Evolutionary conservation across 2,888 invertebrate genomes (phyloP).

Genomic region (Patella pellucida): DNA sequence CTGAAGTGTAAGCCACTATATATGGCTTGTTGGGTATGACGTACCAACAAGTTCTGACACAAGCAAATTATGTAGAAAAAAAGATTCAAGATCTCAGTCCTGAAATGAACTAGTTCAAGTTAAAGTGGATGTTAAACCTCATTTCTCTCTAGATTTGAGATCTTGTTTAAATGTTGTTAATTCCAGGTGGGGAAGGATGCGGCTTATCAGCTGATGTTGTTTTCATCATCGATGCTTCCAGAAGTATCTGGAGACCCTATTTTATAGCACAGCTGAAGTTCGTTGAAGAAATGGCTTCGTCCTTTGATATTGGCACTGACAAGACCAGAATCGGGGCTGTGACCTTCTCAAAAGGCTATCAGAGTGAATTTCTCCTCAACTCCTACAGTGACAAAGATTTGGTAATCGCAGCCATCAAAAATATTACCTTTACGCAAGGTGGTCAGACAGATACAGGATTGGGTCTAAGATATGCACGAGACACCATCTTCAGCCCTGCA

Average conservation of each 20-base stretch:
- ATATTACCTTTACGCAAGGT: constrained; percentile 17
- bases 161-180: no score
- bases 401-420: neutral
- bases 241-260: constrained; percentile 19
- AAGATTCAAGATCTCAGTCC: no score
- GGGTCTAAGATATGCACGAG: constrained; percentile 34
- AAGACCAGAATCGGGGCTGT: constrained; percentile 39
- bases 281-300: constrained; percentile 15
- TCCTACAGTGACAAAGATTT: neutral
- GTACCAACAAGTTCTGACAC: no score
- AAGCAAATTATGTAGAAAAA: no score
- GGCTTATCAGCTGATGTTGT: constrained; percentile 29
- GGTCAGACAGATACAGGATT: constrained; percentile 28
- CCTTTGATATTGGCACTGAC: constrained; percentile 15
- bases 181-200: constrained; percentile 8
- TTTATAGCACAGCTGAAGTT: constrained; percentile 24
- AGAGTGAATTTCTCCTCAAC: constrained; percentile 31
- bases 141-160: no score
- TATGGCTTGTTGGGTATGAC: no score
- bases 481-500: constrained; percentile 22
- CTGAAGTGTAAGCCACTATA: no score
- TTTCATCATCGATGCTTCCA: constrained; percentile 25
- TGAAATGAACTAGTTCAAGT: no score
- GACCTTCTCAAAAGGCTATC: constrained; percentile 34
- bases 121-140: no score